Conservation (phyloP, 2,888 invertebrate species). For the Capitulum mitella region DNA sequence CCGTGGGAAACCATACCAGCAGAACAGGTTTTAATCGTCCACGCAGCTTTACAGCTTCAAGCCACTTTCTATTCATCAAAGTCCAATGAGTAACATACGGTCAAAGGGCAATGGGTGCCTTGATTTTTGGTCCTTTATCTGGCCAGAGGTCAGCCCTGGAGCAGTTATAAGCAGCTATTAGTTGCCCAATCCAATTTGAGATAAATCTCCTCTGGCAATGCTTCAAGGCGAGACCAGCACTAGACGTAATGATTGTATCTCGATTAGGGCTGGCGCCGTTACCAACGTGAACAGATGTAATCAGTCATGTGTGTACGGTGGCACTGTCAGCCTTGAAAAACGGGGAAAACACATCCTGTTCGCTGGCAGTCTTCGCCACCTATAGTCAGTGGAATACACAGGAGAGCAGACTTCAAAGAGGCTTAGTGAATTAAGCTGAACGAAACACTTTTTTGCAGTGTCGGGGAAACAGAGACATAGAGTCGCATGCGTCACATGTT, state of each 20-base stretch:
- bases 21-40: background rate
- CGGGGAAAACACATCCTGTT: too few species aligned
- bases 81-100: background rate
- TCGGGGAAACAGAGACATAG: too few species aligned
- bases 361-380: too few species aligned
- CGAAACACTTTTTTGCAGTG: too few species aligned
- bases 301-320: too few species aligned
- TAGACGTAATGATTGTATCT: background rate
- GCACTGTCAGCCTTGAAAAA: too few species aligned
- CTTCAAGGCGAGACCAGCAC: background rate
- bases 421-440: too few species aligned
- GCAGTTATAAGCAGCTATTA: background rate
- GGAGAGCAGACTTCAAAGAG: too few species aligned
- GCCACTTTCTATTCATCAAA: background rate
- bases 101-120: background rate
- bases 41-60: background rate
- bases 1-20: background rate
- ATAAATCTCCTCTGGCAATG: background rate
- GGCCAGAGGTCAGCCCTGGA: background rate
- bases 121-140: background rate
- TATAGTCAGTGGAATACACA: too few species aligned
- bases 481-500: too few species aligned
- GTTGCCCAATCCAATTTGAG: background rate
- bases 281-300: too few species aligned
- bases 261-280: too few species aligned